Conservation (phyloP, 2,797 vertebrate genomes). For the Anguilla obscura region DNA sequence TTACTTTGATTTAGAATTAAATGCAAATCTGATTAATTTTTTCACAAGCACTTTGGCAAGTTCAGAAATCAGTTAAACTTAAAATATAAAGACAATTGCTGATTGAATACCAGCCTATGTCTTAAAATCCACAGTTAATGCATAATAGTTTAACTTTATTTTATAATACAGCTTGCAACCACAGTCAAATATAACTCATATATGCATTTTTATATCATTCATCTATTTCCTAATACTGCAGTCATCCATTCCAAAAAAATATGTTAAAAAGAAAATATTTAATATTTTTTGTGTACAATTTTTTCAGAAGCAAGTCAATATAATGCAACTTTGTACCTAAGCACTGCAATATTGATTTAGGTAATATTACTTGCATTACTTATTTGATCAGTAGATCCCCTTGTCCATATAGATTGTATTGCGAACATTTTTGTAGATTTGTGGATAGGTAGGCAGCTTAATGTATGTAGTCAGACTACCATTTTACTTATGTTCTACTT, state of each 20-base stretch:
- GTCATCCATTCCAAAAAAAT: neutral
- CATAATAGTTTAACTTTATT: neutral
- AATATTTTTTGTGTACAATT: neutral
- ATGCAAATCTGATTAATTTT: neutral
- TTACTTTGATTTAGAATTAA: neutral
- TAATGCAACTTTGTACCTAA: neutral
- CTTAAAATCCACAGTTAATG: neutral
- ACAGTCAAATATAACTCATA: neutral
- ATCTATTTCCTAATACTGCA: neutral
- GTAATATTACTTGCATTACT: neutral
- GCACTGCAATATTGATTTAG: neutral
- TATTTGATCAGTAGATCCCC: neutral
- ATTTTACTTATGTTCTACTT: neutral
- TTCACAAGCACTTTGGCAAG: too few relatives aligned
- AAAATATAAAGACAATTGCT: neutral
- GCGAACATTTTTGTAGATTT: neutral
- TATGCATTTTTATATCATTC: neutral
- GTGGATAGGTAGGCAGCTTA: neutral
- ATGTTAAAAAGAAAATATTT: neutral
- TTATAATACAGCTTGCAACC: neutral
- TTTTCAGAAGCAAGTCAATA: neutral
- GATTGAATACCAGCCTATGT: neutral
- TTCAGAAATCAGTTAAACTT: neutral
- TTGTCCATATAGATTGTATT: neutral
- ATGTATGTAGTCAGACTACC: neutral